Evolutionary conservation across 2,113 vertebrate species (phyloP).

Genomic region (Bubo scandiacus): DNA sequence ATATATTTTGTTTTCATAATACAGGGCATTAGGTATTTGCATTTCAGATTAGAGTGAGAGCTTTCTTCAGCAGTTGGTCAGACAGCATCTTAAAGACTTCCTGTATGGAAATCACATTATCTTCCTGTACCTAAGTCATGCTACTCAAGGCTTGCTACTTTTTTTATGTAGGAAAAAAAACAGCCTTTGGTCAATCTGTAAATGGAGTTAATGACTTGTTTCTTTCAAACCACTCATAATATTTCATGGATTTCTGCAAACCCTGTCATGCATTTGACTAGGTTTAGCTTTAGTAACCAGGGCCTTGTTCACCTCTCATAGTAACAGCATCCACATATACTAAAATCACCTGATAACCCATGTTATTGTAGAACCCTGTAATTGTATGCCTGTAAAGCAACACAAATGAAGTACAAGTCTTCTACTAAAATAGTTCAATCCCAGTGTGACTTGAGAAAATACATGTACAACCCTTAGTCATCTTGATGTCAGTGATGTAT

Average conservation of each 20-base stretch:
- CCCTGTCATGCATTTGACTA: background rate
- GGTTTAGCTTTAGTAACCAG: background rate
- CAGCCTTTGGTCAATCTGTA: background rate
- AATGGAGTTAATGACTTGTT: background rate
- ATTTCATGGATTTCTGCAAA: background rate
- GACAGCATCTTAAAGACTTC: background rate
- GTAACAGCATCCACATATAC: background rate
- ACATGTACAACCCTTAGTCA: background rate
- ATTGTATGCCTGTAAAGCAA: background rate
- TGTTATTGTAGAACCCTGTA: background rate
- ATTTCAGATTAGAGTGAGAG: background rate
- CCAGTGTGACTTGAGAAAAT: background rate
- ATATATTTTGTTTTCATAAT: background rate
- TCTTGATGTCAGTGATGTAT: background rate
- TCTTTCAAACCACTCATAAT: background rate
- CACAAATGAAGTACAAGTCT: background rate
- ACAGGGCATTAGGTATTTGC: background rate
- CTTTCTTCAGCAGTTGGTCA: background rate
- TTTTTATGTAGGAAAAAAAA: background rate
- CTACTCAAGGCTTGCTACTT: background rate
- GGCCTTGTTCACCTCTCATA: background rate
- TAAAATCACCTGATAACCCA: background rate
- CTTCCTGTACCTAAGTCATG: background rate
- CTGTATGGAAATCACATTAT: background rate
- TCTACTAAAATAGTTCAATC: background rate